Base-by-base conservation (phyloP, 2,113 vertebrate genomes). In the Thryonomys swinderianus region DNA sequence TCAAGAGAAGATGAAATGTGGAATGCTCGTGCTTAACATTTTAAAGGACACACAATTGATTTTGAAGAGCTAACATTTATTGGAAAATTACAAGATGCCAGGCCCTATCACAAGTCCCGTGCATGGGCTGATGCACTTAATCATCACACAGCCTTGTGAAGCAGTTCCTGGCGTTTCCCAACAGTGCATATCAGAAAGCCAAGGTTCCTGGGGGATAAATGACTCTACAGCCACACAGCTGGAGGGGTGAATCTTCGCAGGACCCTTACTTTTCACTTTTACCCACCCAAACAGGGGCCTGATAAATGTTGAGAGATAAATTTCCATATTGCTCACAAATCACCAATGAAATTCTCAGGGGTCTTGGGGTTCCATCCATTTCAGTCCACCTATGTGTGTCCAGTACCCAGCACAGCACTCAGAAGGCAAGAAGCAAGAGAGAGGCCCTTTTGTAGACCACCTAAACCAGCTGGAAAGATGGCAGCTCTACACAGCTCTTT, bases 11-110 rank as follows among this genome's bases (percentile, higher is more conserved):
- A 57, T 55, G 34, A 91, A 37, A 90, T n/a, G 59, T 34, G 84
- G 95, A 88, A 87, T 71, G 48, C 57, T 51, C 83, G 11, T 40
- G 84, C 76, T 88, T 84, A 74, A 34, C 27, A 71, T 73, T 93
- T 59, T 85, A 88, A 93, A 91, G 79, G 69, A 81, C 53, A 76
- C 67, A 85, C 66, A 93, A 53, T 67, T 94, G 92, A 91, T 73
- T 82, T 32, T 48, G 93, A 76, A 89, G 86, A 32, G 78, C 40
- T 87, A 66, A 80, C 51, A 62, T 74, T 90, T 90, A 86, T 23
- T 45, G 71, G 81, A 87, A 95, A 91, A n/a, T 9, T 84, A 34
- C 64, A 51, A 57, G 79, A 86, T 40, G 27, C 13, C 40, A 85
- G 55, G 32, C 27, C 32, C 73, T 78, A 61, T 85, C 73, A 42